phyloP scores from a whole-genome alignment of 37 sponge, comb jelly and placozoan species.

The Tethya wilhelma region DNA sequence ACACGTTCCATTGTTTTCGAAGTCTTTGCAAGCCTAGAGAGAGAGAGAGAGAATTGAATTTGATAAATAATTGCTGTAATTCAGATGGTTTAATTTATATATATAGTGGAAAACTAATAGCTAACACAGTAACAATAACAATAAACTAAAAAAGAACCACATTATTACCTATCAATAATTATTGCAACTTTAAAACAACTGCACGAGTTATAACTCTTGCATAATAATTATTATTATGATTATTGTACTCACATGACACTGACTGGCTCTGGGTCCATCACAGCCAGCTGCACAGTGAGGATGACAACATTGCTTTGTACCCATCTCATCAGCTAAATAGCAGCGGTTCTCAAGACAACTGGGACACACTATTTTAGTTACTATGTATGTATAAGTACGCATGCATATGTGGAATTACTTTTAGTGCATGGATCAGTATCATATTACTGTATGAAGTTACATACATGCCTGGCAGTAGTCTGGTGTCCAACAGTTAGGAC shows the following conservation, averaged over 20 bases:
- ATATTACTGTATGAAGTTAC: no score
- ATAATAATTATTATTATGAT: no score
- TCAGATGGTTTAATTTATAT: not conserved
- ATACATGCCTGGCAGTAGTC: constrained; percentile 43
- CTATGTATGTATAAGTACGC: not conserved
- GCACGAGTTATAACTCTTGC: no score
- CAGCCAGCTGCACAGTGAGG: constrained; percentile 72
- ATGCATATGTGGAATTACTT: not conserved
- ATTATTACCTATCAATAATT: no score
- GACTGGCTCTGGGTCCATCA: constrained; percentile 27
- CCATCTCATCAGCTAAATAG: not conserved
- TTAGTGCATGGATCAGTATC: no score
- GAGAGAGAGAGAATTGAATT: no score
- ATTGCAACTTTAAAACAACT: no score
- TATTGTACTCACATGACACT: constrained; percentile 41
- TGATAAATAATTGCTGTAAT: not conserved
- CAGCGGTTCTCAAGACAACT: constrained; percentile 28
- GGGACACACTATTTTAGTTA: constrained; percentile 36
- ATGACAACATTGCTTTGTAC: constrained; percentile 42
- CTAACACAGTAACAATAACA: no score
- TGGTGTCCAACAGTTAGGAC: constrained; percentile 24
- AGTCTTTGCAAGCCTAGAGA: constrained; percentile 57
- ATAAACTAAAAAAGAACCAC: no score
- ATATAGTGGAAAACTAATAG: not conserved
- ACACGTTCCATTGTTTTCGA: constrained; percentile 75